phyloP scores from a whole-genome alignment of 2,888 invertebrate genomes.

The Carabus problematicus region DNA sequence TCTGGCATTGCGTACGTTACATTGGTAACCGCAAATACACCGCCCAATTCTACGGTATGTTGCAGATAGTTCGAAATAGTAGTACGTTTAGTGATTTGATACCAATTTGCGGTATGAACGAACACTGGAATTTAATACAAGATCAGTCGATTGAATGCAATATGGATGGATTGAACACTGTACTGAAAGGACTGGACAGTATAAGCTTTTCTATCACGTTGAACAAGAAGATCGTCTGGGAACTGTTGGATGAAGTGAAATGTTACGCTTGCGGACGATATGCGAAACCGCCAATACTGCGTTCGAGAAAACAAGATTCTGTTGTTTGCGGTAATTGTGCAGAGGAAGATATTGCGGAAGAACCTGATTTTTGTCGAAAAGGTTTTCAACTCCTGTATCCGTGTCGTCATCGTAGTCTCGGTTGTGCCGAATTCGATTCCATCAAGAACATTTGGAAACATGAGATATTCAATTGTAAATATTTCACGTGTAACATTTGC shows the following conservation, averaged over 20 bases:
- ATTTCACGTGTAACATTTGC: constrained; percentile 29
- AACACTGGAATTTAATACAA: background rate
- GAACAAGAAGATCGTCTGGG: constrained; percentile 24
- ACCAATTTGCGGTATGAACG: constrained; percentile 8
- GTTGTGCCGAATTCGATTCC: constrained; percentile 22
- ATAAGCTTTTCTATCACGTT: constrained; percentile 13
- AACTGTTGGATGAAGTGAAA: constrained; percentile 25
- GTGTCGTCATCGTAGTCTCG: constrained; percentile 18
- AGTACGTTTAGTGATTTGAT: constrained; percentile 22
- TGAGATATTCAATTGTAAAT: constrained; percentile 33
- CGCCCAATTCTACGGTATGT: constrained; percentile 24
- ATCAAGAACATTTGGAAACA: constrained; percentile 35
- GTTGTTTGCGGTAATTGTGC: constrained; percentile 22
- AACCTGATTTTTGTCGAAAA: constrained; percentile 15
- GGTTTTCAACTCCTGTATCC: constrained; percentile 29
- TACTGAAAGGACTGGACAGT: constrained; percentile 23
- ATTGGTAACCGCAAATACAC: constrained; percentile 21
- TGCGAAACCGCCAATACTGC: constrained; percentile 23
- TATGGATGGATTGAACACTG: constrained; percentile 15
- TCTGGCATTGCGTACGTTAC: constrained; percentile 30
- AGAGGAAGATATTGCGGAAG: constrained; percentile 3
- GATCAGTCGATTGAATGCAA: constrained; percentile 13
- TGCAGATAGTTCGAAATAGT: constrained; percentile 19
- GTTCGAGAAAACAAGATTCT: background rate
- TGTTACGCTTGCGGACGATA: constrained; percentile 20